Conservation (phyloP, 2,113 vertebrate genomes). For the Mustela nigripes region DNA sequence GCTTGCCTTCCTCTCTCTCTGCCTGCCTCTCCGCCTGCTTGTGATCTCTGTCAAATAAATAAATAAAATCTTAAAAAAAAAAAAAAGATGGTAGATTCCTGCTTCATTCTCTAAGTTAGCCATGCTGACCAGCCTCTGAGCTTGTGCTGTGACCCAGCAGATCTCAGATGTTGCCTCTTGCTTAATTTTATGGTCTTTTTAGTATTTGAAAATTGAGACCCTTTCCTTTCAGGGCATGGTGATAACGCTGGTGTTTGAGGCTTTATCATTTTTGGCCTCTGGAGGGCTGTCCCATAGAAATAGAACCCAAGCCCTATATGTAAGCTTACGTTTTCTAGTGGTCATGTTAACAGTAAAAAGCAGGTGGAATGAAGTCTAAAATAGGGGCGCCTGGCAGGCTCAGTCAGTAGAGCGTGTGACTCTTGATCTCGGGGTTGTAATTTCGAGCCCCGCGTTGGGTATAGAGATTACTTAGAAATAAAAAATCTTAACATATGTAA, state of each 20-base stretch:
- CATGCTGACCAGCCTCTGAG: not conserved
- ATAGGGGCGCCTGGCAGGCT: not conserved
- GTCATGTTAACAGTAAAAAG: not conserved
- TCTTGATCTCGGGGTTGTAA: not conserved
- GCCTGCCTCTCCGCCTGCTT: too few relatives aligned
- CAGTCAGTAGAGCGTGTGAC: not conserved
- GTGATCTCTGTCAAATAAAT: too few relatives aligned
- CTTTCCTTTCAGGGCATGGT: not conserved
- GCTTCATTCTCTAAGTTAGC: too few relatives aligned
- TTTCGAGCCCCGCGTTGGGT: not conserved
- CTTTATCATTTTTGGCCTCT: not conserved
- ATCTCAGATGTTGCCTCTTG: not conserved
- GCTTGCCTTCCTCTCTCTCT: too few relatives aligned
- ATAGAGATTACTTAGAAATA: not conserved
- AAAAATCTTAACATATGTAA: not conserved
- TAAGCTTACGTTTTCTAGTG: not conserved
- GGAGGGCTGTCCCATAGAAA: not conserved
- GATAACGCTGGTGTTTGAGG: not conserved
- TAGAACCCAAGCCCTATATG: not conserved
- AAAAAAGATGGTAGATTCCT: not conserved
- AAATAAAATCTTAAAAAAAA: too few relatives aligned
- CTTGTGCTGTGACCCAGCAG: not conserved
- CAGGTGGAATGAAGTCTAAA: not conserved
- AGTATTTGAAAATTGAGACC: not conserved
- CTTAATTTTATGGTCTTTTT: slow-evolving; percentile 10